Evolutionary conservation across 2,113 vertebrate genomes (phyloP), one percentile per base, ranked within the genome.

Genomic region (Planiliza haematocheilus): DNA sequence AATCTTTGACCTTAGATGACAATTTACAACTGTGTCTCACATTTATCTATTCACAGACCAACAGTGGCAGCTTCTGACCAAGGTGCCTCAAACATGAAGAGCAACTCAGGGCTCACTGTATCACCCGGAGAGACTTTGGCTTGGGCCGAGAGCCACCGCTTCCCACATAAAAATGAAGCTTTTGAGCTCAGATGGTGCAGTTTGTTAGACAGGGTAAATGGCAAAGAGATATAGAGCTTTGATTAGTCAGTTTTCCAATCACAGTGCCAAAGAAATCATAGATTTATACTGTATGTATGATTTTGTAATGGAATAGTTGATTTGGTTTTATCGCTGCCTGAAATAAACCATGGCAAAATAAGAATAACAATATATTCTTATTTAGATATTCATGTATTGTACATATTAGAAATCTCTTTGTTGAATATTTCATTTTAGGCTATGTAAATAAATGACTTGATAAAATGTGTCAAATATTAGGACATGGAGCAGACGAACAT

Each of bases 201-300:
- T 41, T 49, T 41, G 37, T n/a, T 11, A 24, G 11, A 59, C 21
- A 51, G 18, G 56, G 30, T 3, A 50, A 51, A 20, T 5, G 10
- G 7, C n/a, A 51, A 17, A 16, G 7, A 7, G 8, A 10, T 20
- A 45, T 14, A 66, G 20, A 72, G 36, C 49, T 43, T n/a, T 9
- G 53, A 42, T 42, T 50, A 59, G 10, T 60, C 56, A 50, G 36
- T 46, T 17, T 70, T 42, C 24, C 59, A 41, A 51, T 70, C 13
- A 24, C 37, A 30, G 38, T 18, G 8, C 36, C 18, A 21, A 41
- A 41, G 20, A 41, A 17, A 14, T 52, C 49, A 24, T 14, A 52
- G 63, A 5, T 30, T 5, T 30, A 30, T 30, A 30, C 24, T 3
- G n/a, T n/a, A 30, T 2, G 24, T 30, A 30, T 30, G 24, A 30